These are phyloP conservation scores for Anthrax anthrax DNA, from an alignment of 2,888 invertebrate species.

Conservation along the genomic window DNA sequence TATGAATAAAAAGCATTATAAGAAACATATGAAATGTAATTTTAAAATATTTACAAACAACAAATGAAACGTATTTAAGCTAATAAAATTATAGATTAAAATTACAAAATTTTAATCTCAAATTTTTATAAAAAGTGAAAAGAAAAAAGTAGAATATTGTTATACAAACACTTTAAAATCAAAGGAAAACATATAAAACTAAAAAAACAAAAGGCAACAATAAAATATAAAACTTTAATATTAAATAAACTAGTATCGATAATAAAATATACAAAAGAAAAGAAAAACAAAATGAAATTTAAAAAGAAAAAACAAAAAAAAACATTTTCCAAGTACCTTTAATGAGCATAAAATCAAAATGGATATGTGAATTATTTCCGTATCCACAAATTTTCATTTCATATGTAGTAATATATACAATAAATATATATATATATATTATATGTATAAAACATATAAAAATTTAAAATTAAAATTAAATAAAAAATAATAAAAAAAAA, in stretches of 20 bases:
- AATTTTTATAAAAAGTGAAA: no score
- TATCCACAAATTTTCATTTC: conserved; percentile 3
- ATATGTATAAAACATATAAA: not conserved
- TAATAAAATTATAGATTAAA: not conserved
- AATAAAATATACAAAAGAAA: not conserved
- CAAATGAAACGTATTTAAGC: conserved; percentile 4
- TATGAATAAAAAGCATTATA: not conserved
- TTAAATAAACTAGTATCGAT: no score
- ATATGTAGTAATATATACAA: not conserved
- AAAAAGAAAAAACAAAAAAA: not conserved
- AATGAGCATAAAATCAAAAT: conserved; percentile 13
- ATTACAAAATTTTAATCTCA: no score
- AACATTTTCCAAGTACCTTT: conserved; percentile 11
- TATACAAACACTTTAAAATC: not conserved
- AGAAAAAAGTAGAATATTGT: not conserved
- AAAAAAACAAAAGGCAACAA: conserved; percentile 1
- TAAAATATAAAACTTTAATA: not conserved
- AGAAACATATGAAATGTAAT: not conserved
- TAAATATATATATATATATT: not conserved
- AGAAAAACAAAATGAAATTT: not conserved
- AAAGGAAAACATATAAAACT: not conserved
- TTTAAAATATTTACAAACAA: not conserved
- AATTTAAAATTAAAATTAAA: not conserved
- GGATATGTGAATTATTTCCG: conserved; percentile 7
- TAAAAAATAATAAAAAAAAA: not conserved